phyloP scores from a whole-genome alignment of 2,113 vertebrate genomes.

The Kryptolebias marmoratus region DNA sequence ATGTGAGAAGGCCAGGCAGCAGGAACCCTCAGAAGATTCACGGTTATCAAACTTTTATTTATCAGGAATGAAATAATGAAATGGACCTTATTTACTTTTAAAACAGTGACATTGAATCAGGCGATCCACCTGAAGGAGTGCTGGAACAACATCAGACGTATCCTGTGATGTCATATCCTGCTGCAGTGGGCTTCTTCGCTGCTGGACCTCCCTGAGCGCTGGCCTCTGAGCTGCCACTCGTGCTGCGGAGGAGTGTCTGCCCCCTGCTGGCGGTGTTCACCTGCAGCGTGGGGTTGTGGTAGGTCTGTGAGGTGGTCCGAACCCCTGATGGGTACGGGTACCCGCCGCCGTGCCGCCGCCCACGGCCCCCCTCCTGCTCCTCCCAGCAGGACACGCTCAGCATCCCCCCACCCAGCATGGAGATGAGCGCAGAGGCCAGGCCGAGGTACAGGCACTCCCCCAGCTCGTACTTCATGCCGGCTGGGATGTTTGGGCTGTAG shows the following conservation, averaged over 20 bases:
- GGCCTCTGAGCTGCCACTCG: conserved; percentile 59
- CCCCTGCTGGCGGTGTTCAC: conserved; percentile 38
- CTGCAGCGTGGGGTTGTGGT: conserved; percentile 69
- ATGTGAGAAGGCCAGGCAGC: no score
- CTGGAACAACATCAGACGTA: conserved; percentile 73
- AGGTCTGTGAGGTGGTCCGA: conserved; percentile 64
- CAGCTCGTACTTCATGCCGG: conserved; percentile 91
- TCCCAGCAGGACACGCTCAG: conserved; percentile 87
- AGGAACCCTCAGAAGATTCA: no score
- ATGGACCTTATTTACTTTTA: no score
- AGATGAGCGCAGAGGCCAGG: conserved; percentile 86
- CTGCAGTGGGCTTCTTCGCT: conserved; percentile 62
- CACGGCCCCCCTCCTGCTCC: conserved; percentile 28
- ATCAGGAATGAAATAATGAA: not conserved
- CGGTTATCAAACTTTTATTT: no score
- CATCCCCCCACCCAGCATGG: conserved; percentile 87
- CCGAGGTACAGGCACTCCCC: conserved; percentile 93
- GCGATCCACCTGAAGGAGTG: not conserved
- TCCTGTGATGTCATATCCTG: conserved; percentile 81
- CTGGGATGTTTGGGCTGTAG: conserved; percentile 83
- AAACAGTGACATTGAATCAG: not conserved
- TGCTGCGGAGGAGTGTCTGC: conserved; percentile 49
- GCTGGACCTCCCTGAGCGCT: conserved; percentile 14
- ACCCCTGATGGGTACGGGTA: conserved; percentile 72
- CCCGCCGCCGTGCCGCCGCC: conserved; percentile 55